These are phyloP conservation scores for Lepidocyrtinus sp. DNA, from an alignment of 2,888 invertebrate genomes.

Conservation along the genomic window DNA sequence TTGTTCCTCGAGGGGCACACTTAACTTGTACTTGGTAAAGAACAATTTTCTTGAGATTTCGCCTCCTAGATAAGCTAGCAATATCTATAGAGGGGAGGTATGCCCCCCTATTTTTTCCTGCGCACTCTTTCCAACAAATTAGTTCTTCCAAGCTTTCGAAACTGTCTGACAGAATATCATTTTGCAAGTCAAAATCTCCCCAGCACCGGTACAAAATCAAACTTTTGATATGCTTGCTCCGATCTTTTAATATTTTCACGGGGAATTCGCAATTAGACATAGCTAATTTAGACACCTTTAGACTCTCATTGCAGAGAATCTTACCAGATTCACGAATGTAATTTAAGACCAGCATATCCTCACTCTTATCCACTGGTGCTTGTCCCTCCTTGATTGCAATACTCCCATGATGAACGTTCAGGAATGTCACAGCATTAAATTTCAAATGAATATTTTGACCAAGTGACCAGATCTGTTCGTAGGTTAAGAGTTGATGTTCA, in stretches of 20 bases:
- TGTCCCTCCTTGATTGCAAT: too few species aligned
- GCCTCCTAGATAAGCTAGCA: slow-evolving; percentile 19
- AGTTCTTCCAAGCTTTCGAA: slow-evolving; percentile 33
- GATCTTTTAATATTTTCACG: background rate
- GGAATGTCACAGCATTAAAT: slow-evolving; percentile 39
- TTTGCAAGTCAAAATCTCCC: slow-evolving; percentile 37
- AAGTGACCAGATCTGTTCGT: slow-evolving; percentile 35
- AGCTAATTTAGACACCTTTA: slow-evolving; percentile 22
- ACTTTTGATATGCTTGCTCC: slow-evolving; percentile 6
- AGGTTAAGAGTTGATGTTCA: background rate
- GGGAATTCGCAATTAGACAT: slow-evolving; percentile 46
- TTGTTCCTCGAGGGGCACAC: slow-evolving; percentile 3
- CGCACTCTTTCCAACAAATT: slow-evolving; percentile 39
- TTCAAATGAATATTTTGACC: slow-evolving; percentile 23
- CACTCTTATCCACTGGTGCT: background rate
- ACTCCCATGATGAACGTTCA: slow-evolving; percentile 22
- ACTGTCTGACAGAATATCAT: slow-evolving; percentile 32
- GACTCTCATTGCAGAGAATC: slow-evolving; percentile 21
- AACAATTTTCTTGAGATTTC: slow-evolving; percentile 28
- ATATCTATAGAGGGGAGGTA: too few species aligned
- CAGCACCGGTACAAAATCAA: slow-evolving; percentile 39
- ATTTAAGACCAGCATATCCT: slow-evolving; percentile 17
- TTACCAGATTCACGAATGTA: slow-evolving; percentile 15
- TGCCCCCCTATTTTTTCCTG: too few species aligned
- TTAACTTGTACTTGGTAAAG: slow-evolving; percentile 26